Evolutionary conservation across 37 sponge, comb jelly and placozoan species (phyloP), one percentile per base, ranked within the genome.

Genomic region (Cladorhizidae sp.): DNA sequence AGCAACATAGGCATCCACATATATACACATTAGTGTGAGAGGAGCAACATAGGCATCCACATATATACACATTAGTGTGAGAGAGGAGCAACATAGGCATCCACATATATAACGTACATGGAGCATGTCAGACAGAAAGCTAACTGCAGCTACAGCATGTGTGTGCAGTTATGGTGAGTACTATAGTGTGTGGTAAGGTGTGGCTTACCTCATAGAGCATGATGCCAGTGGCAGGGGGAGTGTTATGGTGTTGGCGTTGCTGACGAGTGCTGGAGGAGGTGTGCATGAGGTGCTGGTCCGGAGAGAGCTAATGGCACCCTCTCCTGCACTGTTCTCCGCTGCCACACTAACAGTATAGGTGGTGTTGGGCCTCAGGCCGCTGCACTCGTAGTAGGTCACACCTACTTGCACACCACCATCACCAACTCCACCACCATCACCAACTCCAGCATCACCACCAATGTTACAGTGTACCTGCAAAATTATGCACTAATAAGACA

Each of bases 241-340:
- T 3, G 20, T 65, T 32, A 65, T 31, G 17, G 17, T 65, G 36
- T 65, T 11, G 5, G 9, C 35, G 20, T 68, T 14, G 20, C 20
- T 20, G 40, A 35, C 35, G 65, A 25, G 28, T 15, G 28, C 28
- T 3, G 69, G 69, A 21, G 42, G 21, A 25, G 72, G 72, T n/a
- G 72, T 22, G 37, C 83, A 82, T 1, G 65, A 51, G 7, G 83
- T 82, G 21, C 57, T 45, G 23, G 41, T 69, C 22, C 9, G 12
- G 18, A 43, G 3, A 11, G 50, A 32, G 14, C 21, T 73, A 15
- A 17, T 25, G n/a, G 25, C 23, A 40, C 83, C 74, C 25, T 32
- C n/a, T 2, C 83, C 83, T 17, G 64, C 83, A 58, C 74, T 35
- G 31, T 74, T 82, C 2, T 43, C 39, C 12, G 83, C 89, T 38